phyloP scores from a whole-genome alignment of 1,140 invertebrate genomes.

The Calephelis nemesis region DNA sequence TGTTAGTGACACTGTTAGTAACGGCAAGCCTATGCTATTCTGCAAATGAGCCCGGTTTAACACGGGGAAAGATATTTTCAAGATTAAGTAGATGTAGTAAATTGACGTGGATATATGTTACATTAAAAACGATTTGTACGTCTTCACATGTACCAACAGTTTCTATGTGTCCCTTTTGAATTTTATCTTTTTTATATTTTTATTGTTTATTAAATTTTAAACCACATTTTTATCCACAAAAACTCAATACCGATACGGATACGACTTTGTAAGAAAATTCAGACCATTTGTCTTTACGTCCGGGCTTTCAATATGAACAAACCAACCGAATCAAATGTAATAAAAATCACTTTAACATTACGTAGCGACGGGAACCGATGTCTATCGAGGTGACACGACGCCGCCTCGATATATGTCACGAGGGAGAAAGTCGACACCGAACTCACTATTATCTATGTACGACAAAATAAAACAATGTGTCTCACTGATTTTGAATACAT shows the following conservation, averaged over 20 bases:
- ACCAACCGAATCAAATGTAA: constrained; percentile 73
- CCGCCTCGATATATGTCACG: constrained; percentile 65
- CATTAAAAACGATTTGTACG: too few relatives aligned
- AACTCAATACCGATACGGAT: not conserved
- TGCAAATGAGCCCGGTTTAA: too few relatives aligned
- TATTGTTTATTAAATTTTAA: too few relatives aligned
- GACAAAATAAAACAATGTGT: constrained; percentile 53
- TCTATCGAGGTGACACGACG: constrained; percentile 70
- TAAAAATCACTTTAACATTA: constrained; percentile 76
- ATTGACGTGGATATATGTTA: too few relatives aligned
- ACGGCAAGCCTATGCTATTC: too few relatives aligned
- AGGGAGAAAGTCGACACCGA: constrained; percentile 59
- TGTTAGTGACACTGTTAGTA: too few relatives aligned
- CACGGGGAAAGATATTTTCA: too few relatives aligned
- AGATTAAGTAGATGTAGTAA: too few relatives aligned
- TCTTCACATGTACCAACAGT: too few relatives aligned
- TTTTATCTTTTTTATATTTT: too few relatives aligned
- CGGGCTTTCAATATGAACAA: constrained; percentile 59
- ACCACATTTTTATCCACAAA: too few relatives aligned
- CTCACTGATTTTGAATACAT: constrained; percentile 10
- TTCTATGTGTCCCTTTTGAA: too few relatives aligned
- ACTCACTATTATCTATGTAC: constrained; percentile 70
- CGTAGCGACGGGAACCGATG: constrained; percentile 66
- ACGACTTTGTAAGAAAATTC: constrained; percentile 25
- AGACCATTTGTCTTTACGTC: constrained; percentile 38